A percentile compares a stretch with the other conserved stretches of the same genome.
phyloP scores from a whole-genome alignment of 2,888 invertebrate species.

The Andrena dorsata region DNA sequence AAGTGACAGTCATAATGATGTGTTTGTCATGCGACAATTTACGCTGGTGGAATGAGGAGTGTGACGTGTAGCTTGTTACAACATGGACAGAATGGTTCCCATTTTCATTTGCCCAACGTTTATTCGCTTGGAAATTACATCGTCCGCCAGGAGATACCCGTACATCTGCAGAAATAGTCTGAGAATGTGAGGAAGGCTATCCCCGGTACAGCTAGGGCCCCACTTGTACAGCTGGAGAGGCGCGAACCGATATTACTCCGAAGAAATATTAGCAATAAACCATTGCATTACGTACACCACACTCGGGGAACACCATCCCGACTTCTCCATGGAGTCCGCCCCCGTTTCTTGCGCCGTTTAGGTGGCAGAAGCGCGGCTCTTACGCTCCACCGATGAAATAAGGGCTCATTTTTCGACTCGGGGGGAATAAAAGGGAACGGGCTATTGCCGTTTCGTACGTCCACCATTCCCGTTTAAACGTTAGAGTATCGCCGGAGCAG shows the following conservation, averaged over 20 bases:
- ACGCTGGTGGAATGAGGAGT: neutral
- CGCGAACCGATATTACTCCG: conserved; percentile 66
- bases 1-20: too few relatives aligned
- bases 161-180: conserved; percentile 25
- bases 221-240: conserved; percentile 41
- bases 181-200: conserved; percentile 33
- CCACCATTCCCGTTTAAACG: conserved; percentile 52
- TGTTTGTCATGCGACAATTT: neutral
- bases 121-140: neutral
- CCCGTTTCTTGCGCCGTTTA: conserved; percentile 64
- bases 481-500: conserved; percentile 51
- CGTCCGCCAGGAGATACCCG: neutral
- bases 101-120: neutral
- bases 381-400: conserved; percentile 71
- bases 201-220: conserved; percentile 33
- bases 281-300: conserved; percentile 64
- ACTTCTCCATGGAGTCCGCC: conserved; percentile 46
- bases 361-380: conserved; percentile 66
- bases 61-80: neutral
- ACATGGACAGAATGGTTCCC: too few relatives aligned
- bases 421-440: conserved; percentile 63
- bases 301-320: conserved; percentile 23
- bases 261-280: conserved; percentile 74
- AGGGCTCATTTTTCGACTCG: conserved; percentile 71
- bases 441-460: conserved; percentile 67